Evolutionary conservation across 2,888 invertebrate species (phyloP).

Genomic region (Helleia helle): DNA sequence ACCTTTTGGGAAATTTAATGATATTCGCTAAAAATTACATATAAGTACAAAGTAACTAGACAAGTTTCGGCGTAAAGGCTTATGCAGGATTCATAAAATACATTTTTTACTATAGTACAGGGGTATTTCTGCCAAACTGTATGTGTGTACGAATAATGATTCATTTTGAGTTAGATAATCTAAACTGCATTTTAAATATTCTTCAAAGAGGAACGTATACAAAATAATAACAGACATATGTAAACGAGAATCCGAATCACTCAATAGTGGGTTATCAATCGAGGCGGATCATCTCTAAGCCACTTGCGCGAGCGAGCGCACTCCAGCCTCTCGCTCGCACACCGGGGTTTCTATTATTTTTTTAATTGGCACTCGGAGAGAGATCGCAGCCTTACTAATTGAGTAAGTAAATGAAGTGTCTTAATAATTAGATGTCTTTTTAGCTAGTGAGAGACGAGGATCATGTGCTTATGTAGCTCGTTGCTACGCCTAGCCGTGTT

Average conservation of each 20-base stretch:
- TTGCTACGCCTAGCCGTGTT: constrained; percentile 21
- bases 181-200: too few relatives aligned
- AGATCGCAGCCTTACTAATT: constrained; percentile 62
- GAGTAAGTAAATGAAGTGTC: constrained; percentile 68
- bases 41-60: too few relatives aligned
- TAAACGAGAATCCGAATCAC: constrained; percentile 26
- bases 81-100: too few relatives aligned
- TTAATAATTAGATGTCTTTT: constrained; percentile 66
- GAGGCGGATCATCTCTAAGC: constrained; percentile 45
- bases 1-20: constrained; percentile 11
- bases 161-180: too few relatives aligned
- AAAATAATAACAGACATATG: constrained; percentile 20
- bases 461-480: constrained; percentile 19
- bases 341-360: constrained; percentile 55
- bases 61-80: not conserved
- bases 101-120: too few relatives aligned
- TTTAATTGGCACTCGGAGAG: constrained; percentile 67
- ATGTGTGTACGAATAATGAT: too few relatives aligned
- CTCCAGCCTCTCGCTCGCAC: constrained; percentile 46
- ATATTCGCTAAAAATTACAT: too few relatives aligned
- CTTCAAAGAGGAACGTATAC: not conserved
- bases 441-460: constrained; percentile 34
- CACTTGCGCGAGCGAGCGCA: constrained; percentile 37
- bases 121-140: too few relatives aligned
- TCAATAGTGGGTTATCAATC: constrained; percentile 34